Evolutionary conservation across 2,888 invertebrate genomes (phyloP), one percentile per base, ranked within the genome.

Genomic region (Erebia ligea): DNA sequence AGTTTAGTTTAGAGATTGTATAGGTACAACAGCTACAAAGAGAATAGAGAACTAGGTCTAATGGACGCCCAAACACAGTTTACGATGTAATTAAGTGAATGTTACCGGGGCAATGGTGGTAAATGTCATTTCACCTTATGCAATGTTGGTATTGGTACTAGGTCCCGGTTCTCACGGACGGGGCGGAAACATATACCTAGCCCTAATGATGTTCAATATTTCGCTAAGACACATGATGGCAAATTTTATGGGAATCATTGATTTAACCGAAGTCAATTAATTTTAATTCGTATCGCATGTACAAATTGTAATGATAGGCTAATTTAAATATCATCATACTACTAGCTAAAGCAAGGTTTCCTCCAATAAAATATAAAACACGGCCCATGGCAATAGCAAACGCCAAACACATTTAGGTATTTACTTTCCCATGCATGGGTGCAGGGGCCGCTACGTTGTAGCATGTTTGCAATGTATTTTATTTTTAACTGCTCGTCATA

Each of bases 41-140:
- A 17, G 10, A 59, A 61, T 61, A 19, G 42, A 45, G 61, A 45
- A 45, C 61, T n/a, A 11, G 61, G 42, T 61, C 81, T 85, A 86
- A 84, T 78, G 78, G 78, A 75, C 82, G 80, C 82, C 79, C 79
- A 79, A 84, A 86, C 82, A 85, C 65, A 87, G 82, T 86, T 77
- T 87, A 88, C 87, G 87, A 86, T 85, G 88, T 90, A 90, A 91
- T 90, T 90, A 90, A 85, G 86, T 82, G 81, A 83, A 84, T 83
- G 82, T 82, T 86, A 82, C 77, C 80, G 70, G 67, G 62, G 61
- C 71, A 66, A 79, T 82, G 80, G 79, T 78, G 79, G 84, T 84
- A 86, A 89, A 88, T 88, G 89, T 87, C 88, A 89, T 86, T 88
- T 87, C 81, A 83, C 84, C 85, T 84, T 67, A 57, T 82, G 69